Conservation (phyloP, 2,797 vertebrate genomes). For the Gobio occitaniae region DNA sequence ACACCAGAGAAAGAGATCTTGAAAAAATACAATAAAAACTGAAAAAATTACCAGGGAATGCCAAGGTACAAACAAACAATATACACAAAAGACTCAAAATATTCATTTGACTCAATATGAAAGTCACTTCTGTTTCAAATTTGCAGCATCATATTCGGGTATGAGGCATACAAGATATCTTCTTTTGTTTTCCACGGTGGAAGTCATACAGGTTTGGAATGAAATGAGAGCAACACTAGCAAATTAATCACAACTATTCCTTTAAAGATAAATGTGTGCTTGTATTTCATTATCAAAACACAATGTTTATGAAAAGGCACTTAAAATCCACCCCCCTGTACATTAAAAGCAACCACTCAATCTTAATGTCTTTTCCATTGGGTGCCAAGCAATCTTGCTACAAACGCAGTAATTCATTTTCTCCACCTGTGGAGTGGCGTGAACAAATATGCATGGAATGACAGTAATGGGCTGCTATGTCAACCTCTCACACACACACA, state of each 20-base stretch:
- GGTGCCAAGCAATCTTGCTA: neutral
- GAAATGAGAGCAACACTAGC: neutral
- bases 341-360: slow-evolving; percentile 5
- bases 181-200: neutral
- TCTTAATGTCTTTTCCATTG: neutral
- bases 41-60: neutral
- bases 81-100: neutral
- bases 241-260: neutral
- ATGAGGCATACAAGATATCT: neutral
- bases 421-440: slow-evolving; percentile 14
- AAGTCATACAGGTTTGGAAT: slow-evolving; percentile 9
- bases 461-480: slow-evolving; percentile 33
- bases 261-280: neutral
- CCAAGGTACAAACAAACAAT: neutral
- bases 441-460: slow-evolving; percentile 34
- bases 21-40: neutral
- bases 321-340: neutral
- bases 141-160: neutral
- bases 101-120: neutral
- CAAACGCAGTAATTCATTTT: slow-evolving; percentile 13
- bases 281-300: slow-evolving; percentile 3
- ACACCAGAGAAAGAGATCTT: neutral
- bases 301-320: neutral
- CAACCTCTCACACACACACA: slow-evolving; percentile 30
- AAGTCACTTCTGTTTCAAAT: neutral